Evolutionary conservation across 2,888 invertebrate genomes (phyloP).

Genomic region (Scaptomyza caliginosa): DNA sequence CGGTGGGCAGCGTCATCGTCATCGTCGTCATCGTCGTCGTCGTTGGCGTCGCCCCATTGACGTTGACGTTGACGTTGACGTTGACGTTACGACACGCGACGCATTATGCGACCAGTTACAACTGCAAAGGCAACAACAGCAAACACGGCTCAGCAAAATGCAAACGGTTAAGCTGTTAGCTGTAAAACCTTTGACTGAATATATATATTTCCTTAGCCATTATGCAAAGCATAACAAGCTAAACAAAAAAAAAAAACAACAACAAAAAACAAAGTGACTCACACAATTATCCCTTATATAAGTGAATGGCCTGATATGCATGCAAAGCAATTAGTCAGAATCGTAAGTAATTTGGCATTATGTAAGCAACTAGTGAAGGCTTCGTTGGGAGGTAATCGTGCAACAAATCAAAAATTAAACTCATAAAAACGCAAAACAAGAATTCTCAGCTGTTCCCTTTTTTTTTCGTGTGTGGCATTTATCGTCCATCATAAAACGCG

Average conservation of each 20-base stretch:
- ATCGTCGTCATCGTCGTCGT: neutral
- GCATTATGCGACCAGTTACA: conserved; percentile 62
- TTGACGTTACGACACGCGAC: conserved; percentile 70
- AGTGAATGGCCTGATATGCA: conserved; percentile 9
- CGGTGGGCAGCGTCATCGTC: conserved; percentile 39
- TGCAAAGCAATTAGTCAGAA: conserved; percentile 53
- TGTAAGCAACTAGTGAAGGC: conserved; percentile 10
- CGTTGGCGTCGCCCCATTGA: conserved; percentile 4
- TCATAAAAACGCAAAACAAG: conserved; percentile 19
- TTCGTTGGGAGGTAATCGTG: neutral
- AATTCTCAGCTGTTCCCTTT: conserved; percentile 32
- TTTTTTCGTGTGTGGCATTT: conserved; percentile 31
- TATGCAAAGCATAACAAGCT: conserved; percentile 55
- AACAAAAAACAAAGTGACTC: conserved; percentile 15
- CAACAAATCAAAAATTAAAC: conserved; percentile 33
- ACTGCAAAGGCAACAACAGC: conserved; percentile 19
- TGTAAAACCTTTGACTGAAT: conserved; percentile 56
- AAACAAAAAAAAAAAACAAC: no score
- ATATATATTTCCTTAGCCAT: conserved; percentile 55
- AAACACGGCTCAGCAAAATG: conserved; percentile 39
- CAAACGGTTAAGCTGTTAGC: conserved; percentile 48
- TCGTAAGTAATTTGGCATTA: conserved; percentile 30
- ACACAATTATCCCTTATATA: conserved; percentile 35
- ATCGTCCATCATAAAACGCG: conserved; percentile 58
- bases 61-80: conserved; percentile 44